A percentile compares a stretch with the other conserved stretches of the same genome.
These are phyloP conservation scores for Pantherophis alleghaniensis DNA, from an alignment of 2,797 vertebrate genomes.

Conservation along the genomic window DNA sequence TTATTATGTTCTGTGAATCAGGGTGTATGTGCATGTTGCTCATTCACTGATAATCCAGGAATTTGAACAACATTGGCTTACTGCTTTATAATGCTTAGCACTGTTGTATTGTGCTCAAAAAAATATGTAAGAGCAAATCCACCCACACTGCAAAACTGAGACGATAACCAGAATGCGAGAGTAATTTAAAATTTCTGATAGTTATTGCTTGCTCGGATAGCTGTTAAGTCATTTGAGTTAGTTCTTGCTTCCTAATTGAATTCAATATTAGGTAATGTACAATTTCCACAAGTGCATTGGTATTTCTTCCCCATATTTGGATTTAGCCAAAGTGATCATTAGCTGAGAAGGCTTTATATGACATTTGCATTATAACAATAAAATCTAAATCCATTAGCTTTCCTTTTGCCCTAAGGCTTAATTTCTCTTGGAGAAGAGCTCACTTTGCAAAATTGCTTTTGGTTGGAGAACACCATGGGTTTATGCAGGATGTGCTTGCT, in stretches of 20 bases:
- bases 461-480: background rate
- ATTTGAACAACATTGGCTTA: background rate
- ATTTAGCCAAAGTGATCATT: background rate
- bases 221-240: background rate
- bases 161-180: background rate
- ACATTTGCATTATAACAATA: background rate
- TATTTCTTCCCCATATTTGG: background rate
- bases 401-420: rapidly evolving
- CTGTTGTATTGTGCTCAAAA: background rate
- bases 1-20: background rate
- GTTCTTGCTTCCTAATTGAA: background rate
- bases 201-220: background rate
- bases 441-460: background rate
- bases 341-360: rapidly evolving
- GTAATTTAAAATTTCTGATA: background rate
- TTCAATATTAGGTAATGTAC: background rate
- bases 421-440: background rate
- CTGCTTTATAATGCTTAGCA: background rate
- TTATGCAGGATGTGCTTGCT: slow-evolving; percentile 35
- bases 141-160: background rate
- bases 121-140: background rate
- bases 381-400: background rate
- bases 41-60: background rate
- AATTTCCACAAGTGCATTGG: background rate
- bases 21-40: background rate